Evolutionary conservation across 2,113 vertebrate species (phyloP).

Genomic region (Steatornis caripensis): DNA sequence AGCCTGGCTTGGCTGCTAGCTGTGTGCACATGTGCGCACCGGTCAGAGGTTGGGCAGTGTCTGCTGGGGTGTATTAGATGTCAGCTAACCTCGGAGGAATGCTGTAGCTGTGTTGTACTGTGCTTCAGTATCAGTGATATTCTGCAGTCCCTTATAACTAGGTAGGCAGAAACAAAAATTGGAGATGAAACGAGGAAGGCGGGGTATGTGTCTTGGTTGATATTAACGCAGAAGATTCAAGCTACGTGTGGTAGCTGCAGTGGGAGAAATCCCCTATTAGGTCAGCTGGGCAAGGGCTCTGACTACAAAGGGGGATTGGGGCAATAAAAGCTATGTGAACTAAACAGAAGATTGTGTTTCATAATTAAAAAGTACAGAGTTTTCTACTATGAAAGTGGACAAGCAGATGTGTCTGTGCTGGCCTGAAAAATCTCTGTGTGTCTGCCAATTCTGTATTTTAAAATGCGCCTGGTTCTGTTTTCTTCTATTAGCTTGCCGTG

Average conservation of each 20-base stretch:
- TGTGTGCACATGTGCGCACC: fast-evolving
- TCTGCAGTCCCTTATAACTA: not conserved
- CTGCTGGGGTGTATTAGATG: not conserved
- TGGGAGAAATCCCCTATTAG: not conserved
- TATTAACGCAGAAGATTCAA: not conserved
- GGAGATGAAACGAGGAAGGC: not conserved
- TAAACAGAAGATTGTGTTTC: not conserved
- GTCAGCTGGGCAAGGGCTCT: not conserved
- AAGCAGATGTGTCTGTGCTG: not conserved
- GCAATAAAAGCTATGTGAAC: not conserved
- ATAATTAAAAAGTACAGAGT: not conserved
- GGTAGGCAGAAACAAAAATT: not conserved
- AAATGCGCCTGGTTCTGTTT: not conserved
- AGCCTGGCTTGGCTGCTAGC: not conserved
- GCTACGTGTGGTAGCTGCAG: not conserved
- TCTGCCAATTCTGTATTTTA: not conserved
- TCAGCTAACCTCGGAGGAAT: not conserved
- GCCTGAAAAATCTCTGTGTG: not conserved
- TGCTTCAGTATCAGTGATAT: not conserved
- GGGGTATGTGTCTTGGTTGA: not conserved
- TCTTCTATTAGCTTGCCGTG: not conserved
- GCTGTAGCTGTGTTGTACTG: not conserved
- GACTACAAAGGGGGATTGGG: not conserved
- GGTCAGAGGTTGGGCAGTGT: not conserved
- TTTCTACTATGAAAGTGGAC: not conserved